Percentiles rank a stretch among this genome's conserved stretches.
Evolutionary conservation across 2,113 vertebrate genomes (phyloP).

Genomic region (Albula glossodonta): DNA sequence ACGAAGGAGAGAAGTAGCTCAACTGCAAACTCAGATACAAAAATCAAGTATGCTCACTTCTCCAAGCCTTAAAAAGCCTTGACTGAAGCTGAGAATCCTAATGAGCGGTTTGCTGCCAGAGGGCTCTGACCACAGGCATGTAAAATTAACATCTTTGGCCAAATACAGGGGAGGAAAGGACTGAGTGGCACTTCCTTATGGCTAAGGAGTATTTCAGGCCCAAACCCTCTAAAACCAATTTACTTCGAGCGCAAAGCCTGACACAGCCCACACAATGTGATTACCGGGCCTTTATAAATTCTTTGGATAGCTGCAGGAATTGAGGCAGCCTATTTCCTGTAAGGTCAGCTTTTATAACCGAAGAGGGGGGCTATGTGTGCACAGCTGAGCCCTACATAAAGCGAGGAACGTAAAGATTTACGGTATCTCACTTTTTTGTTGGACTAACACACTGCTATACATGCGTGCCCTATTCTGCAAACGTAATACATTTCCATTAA

Average conservation of each 20-base stretch:
- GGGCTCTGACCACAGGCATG: background rate
- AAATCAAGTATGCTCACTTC: background rate
- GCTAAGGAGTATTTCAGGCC: too few relatives aligned
- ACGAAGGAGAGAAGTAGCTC: background rate
- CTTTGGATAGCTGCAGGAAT: too few relatives aligned
- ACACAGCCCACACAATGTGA: background rate
- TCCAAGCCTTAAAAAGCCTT: background rate
- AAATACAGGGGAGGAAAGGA: background rate
- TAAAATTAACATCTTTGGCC: background rate
- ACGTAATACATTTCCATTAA: background rate
- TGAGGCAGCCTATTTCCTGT: too few relatives aligned
- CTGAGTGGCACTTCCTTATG: too few relatives aligned
- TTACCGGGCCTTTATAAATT: background rate
- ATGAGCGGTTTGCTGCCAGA: background rate
- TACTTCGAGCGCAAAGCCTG: background rate
- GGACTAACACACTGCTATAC: background rate
- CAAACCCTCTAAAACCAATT: background rate
- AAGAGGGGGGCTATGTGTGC: too few relatives aligned
- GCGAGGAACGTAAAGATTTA: too few relatives aligned
- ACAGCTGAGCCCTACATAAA: too few relatives aligned
- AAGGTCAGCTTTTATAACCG: too few relatives aligned
- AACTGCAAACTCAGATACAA: background rate
- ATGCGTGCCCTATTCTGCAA: background rate
- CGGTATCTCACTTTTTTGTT: too few relatives aligned
- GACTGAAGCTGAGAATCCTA: background rate